phyloP scores from a whole-genome alignment of 2,797 vertebrate species.

The Arctocebus calabarensis region DNA sequence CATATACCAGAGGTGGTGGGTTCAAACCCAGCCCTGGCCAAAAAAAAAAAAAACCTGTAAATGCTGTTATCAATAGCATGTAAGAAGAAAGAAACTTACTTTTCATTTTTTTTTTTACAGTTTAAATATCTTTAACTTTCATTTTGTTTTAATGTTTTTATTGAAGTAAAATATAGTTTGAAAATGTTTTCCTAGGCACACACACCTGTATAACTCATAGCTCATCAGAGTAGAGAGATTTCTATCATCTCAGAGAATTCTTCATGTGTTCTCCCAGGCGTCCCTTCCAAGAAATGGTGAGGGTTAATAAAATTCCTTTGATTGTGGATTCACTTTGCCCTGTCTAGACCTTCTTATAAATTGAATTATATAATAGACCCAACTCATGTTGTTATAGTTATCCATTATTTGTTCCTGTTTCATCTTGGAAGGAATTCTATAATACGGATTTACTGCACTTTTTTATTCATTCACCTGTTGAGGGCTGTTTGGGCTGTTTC shows the following conservation, averaged over 20 bases:
- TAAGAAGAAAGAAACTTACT: not conserved
- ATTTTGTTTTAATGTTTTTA: not conserved
- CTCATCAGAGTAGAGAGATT: not conserved
- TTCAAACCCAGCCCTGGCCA: too few relatives aligned
- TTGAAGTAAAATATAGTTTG: not conserved
- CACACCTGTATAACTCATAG: not conserved
- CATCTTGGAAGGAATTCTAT: not conserved
- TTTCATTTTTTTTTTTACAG: not conserved
- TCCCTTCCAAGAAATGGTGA: not conserved
- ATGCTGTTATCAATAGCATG: rapidly evolving
- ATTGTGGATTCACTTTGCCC: not conserved
- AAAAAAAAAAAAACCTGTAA: too few relatives aligned
- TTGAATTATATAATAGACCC: too few relatives aligned
- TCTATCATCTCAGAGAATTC: not conserved
- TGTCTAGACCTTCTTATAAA: not conserved
- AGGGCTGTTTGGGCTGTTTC: not conserved
- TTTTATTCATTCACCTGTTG: not conserved
- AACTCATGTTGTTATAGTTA: not conserved
- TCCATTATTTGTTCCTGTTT: not conserved
- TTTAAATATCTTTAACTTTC: not conserved
- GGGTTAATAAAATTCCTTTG: not conserved
- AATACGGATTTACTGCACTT: not conserved
- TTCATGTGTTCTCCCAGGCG: rapidly evolving
- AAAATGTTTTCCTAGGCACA: not conserved
- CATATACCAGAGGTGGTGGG: too few relatives aligned